Conservation (phyloP, 53 echinoderm and acorn worm species). For the Pentamera pediparva region DNA sequence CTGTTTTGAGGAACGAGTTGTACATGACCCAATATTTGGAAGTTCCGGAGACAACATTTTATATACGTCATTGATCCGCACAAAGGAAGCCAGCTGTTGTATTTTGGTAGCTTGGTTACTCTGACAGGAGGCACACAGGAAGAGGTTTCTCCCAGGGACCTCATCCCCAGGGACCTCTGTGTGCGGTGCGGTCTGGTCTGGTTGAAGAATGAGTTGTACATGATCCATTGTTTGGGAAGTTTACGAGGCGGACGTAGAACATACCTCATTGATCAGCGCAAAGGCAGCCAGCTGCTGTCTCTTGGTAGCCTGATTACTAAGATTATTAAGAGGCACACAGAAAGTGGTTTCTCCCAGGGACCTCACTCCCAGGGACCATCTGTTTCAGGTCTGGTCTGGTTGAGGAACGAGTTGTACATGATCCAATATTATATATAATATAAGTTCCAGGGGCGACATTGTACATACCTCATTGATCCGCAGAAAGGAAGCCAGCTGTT, state of each 20-base stretch:
- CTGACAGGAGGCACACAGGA: constrained; percentile 46
- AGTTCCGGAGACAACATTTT: background rate
- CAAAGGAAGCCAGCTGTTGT: constrained; percentile 54
- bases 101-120: constrained; percentile 50
- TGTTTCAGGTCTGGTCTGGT: too few species aligned
- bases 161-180: constrained; percentile 23
- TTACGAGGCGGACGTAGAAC: background rate
- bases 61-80: constrained; percentile 46
- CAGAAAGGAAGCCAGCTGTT: constrained; percentile 55
- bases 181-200: constrained; percentile 15
- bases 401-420: too few species aligned
- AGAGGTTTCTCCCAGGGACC: background rate
- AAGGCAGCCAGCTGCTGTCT: too few species aligned
- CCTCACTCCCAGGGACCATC: too few species aligned
- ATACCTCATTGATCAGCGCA: too few species aligned
- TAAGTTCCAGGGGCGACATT: background rate
- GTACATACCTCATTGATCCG: constrained; percentile 45
- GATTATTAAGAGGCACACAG: too few species aligned
- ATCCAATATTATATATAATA: too few species aligned
- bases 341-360: too few species aligned
- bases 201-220: constrained; percentile 36
- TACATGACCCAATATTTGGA: too few species aligned
- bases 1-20: too few species aligned
- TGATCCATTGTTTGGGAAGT: background rate
- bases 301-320: too few species aligned